A percentile compares a stretch with the other conserved stretches of the same genome.
These are phyloP conservation scores for Ciconia maguari DNA, from an alignment of 2,113 vertebrate genomes.

Conservation along the genomic window DNA sequence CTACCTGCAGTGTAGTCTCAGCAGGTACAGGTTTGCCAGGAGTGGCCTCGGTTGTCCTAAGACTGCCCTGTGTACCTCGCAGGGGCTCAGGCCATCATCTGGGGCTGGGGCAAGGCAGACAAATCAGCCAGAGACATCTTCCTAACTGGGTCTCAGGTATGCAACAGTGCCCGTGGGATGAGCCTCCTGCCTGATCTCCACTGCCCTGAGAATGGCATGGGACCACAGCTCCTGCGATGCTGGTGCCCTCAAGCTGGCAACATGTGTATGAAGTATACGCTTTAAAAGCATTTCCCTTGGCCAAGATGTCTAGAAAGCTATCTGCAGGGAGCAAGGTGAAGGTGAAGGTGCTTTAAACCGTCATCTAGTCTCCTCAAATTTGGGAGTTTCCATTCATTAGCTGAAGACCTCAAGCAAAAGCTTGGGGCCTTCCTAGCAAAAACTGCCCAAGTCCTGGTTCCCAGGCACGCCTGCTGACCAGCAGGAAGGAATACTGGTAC, in stretches of 20 bases:
- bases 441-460: neutral
- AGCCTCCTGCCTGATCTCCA: neutral
- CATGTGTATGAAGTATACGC: fast-evolving
- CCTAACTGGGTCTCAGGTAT: neutral
- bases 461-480: neutral
- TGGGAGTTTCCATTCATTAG: neutral
- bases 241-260: neutral
- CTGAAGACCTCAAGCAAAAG: too few species aligned
- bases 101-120: neutral
- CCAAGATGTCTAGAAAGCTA: neutral
- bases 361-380: neutral
- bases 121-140: neutral
- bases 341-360: neutral
- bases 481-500: neutral
- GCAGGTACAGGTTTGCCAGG: neutral
- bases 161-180: neutral
- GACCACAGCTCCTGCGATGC: fast-evolving
- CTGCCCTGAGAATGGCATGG: neutral
- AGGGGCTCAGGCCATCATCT: neutral
- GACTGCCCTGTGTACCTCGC: neutral
- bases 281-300: neutral
- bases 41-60: neutral
- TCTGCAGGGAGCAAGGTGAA: neutral
- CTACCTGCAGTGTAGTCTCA: neutral
- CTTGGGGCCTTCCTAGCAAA: neutral